Evolutionary conservation across 1,140 invertebrate species (phyloP).

Genomic region (Meteorus sp.): DNA sequence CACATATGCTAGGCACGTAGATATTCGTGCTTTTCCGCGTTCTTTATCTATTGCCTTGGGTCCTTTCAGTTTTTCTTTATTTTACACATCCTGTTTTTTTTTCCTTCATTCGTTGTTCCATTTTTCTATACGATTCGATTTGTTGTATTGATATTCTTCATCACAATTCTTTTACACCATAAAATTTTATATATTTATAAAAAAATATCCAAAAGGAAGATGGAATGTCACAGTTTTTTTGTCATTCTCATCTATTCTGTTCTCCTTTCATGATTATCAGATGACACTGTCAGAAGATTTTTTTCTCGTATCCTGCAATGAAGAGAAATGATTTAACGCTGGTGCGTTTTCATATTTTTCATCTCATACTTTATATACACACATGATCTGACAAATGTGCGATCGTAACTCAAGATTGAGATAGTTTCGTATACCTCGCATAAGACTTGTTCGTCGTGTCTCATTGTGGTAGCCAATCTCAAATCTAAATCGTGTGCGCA

Average conservation of each 20-base stretch:
- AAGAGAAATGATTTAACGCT: no score
- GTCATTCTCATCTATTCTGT: no score
- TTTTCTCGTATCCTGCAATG: no score
- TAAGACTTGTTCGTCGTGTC: neutral
- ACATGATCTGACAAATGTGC: neutral
- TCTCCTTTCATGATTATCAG: no score
- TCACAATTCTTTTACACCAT: no score
- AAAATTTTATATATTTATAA: no score
- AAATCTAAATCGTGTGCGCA: neutral
- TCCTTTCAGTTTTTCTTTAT: slow-evolving; percentile 12
- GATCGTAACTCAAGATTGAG: slow-evolving; percentile 2
- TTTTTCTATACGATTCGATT: no score
- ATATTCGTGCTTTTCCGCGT: slow-evolving; percentile 43
- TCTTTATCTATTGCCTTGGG: slow-evolving; percentile 35
- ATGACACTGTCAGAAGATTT: no score
- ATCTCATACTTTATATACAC: slow-evolving; percentile 1
- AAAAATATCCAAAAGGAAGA: no score
- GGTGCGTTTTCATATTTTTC: no score
- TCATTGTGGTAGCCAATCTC: neutral
- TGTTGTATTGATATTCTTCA: no score
- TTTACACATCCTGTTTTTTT: neutral
- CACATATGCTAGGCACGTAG: slow-evolving; percentile 45
- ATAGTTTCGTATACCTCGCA: neutral
- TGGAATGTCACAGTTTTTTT: no score
- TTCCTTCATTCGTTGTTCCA: neutral